These are phyloP conservation scores for Cephus runcator DNA, from an alignment of 2,888 invertebrate genomes.

Conservation along the genomic window DNA sequence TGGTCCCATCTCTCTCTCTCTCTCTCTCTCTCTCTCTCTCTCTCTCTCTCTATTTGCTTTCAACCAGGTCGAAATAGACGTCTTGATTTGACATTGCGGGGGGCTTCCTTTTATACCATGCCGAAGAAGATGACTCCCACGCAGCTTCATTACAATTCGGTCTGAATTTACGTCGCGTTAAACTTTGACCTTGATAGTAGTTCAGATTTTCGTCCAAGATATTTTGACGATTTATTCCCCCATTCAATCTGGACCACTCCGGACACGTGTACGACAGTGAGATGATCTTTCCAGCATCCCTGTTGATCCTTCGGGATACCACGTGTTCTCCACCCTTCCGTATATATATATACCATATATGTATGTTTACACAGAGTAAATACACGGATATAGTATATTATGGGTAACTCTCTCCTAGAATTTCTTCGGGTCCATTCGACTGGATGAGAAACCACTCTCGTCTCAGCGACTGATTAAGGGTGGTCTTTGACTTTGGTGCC, in stretches of 20 bases:
- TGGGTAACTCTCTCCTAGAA: background rate
- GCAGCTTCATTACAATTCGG: background rate
- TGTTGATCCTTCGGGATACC: background rate
- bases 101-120: background rate
- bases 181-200: background rate
- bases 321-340: no score
- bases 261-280: background rate
- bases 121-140: background rate
- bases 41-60: constrained; percentile 1
- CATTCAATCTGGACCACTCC: background rate
- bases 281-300: background rate
- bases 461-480: background rate
- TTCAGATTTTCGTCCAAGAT: background rate
- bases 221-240: background rate
- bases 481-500: background rate
- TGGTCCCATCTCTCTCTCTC: background rate
- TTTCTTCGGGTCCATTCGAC: background rate
- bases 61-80: background rate
- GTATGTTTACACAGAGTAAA: no score
- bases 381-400: no score
- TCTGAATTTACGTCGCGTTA: background rate
- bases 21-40: constrained; percentile 14
- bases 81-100: background rate
- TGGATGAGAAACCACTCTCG: constrained; percentile 6
- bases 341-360: no score